phyloP scores from a whole-genome alignment of 1,140 invertebrate species.

The Papilio xuthus region DNA sequence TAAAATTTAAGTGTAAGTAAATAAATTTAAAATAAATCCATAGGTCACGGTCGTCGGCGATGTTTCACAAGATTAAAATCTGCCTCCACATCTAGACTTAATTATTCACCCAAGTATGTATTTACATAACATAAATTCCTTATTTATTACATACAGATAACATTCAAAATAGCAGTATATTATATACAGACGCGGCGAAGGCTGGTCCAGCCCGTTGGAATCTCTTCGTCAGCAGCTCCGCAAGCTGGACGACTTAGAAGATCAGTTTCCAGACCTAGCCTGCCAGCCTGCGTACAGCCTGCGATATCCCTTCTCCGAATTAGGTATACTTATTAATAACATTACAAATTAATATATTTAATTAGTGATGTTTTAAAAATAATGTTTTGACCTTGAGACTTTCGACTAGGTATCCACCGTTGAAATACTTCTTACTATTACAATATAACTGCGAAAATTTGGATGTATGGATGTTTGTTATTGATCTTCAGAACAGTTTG shows the following conservation, averaged over 20 bases:
- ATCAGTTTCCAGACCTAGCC: slow-evolving; percentile 87
- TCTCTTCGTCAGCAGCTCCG: slow-evolving; percentile 88
- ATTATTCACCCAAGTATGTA: slow-evolving; percentile 80
- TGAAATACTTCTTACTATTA: too few relatives aligned
- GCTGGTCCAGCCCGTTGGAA: slow-evolving; percentile 87
- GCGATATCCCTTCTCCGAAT: slow-evolving; percentile 87
- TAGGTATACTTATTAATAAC: slow-evolving; percentile 75
- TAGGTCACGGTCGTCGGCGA: slow-evolving; percentile 81
- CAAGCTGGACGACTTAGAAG: slow-evolving; percentile 90
- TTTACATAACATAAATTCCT: slow-evolving; percentile 11
- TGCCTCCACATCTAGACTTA: slow-evolving; percentile 83
- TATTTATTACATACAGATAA: too few relatives aligned
- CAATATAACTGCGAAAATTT: too few relatives aligned
- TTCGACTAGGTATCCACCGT: too few relatives aligned
- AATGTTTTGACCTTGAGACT: too few relatives aligned
- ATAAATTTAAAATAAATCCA: neutral
- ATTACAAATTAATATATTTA: neutral
- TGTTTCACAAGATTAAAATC: slow-evolving; percentile 85
- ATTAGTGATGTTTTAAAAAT: neutral
- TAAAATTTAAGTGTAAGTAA: too few relatives aligned
- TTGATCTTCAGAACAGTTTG: too few relatives aligned
- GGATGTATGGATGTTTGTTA: too few relatives aligned
- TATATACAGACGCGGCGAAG: slow-evolving; percentile 70
- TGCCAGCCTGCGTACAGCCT: slow-evolving; percentile 88
- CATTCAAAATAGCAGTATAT: too few relatives aligned